These are phyloP conservation scores for Paratrypauchen microcephalus DNA, from an alignment of 2,797 vertebrate genomes.

Conservation along the genomic window DNA sequence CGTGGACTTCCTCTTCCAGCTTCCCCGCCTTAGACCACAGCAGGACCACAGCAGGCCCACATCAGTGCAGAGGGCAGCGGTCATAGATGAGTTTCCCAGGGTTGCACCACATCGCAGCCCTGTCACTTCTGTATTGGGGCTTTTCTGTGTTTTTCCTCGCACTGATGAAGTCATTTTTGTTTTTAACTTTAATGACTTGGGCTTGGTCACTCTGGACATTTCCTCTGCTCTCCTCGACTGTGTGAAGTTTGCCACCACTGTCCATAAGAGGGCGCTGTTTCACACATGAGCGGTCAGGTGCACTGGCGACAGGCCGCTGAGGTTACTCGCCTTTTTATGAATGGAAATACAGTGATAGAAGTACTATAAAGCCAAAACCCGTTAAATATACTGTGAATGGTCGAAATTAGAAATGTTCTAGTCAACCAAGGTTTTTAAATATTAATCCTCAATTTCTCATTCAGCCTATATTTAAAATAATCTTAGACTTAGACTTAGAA, in stretches of 20 bases:
- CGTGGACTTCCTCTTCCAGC: constrained; percentile 28
- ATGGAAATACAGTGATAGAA: neutral
- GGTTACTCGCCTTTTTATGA: constrained; percentile 42
- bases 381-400: neutral
- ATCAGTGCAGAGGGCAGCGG: constrained; percentile 52
- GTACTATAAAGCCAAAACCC: neutral
- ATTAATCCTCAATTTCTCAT: too few species aligned
- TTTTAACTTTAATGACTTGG: constrained; percentile 50
- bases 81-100: constrained; percentile 62
- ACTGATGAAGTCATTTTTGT: constrained; percentile 57
- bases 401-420: neutral
- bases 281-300: constrained; percentile 15
- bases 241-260: neutral
- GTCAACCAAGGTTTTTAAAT: neutral
- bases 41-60: constrained; percentile 24
- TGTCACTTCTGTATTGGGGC: constrained; percentile 43
- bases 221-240: constrained; percentile 1
- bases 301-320: constrained; percentile 6
- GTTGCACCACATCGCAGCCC: constrained; percentile 40
- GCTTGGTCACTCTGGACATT: constrained; percentile 6
- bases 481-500: too few species aligned
- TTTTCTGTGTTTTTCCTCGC: constrained; percentile 19
- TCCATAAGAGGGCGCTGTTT: constrained; percentile 67
- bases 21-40: constrained; percentile 35
- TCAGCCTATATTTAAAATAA: too few species aligned